Evolutionary conservation across 2,113 vertebrate genomes (phyloP), one percentile per base, ranked within the genome.

Genomic region (Sander lucioperca): DNA sequence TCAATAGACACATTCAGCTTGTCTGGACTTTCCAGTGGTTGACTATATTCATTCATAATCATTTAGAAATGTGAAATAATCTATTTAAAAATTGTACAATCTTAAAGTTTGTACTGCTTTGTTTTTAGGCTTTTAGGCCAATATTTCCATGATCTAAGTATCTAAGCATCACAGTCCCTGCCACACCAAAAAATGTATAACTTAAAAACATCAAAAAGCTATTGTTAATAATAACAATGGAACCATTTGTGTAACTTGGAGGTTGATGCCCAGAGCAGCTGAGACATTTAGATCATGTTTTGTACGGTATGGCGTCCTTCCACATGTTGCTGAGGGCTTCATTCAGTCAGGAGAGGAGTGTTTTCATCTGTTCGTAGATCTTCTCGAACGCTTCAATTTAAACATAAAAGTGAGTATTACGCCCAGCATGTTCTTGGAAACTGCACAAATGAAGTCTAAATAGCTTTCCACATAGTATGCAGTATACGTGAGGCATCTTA

Each of bases 321-420:
- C 56, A 58, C 25, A 1, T 51, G 48, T 12, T 3, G 36, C 58
- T 2, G 27, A 66, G 48, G 21, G n/a, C 15, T 68, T 83, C 63
- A 84, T 18, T 71, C 84, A 3, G 27, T 63, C 82, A 93, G 80
- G 9, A 93, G 86, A 43, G 82, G 85, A 5, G 82, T 74, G 21
- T 1, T 75, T 74, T 94, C 92, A 47, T 87, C 77, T 7, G 27
- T 25, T 6, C 16, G 68, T 21, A 23, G 15, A 13, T 64, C 57
- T 58, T 77, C 78, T 54, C 0, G 53, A 71, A 9, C 0, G 0
- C 92, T 93, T 11, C 5, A 83, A 81, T 30, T 7, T 21, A 82
- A 74, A 78, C 0, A 70, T 1, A 57, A 54, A 54, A 78, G 27
- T 12, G 3, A 68, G 45, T 21, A 19, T 82, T 74, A 81, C 19